These are phyloP conservation scores for Onchidella celtica DNA, from an alignment of 2,888 invertebrate genomes.

Conservation along the genomic window DNA sequence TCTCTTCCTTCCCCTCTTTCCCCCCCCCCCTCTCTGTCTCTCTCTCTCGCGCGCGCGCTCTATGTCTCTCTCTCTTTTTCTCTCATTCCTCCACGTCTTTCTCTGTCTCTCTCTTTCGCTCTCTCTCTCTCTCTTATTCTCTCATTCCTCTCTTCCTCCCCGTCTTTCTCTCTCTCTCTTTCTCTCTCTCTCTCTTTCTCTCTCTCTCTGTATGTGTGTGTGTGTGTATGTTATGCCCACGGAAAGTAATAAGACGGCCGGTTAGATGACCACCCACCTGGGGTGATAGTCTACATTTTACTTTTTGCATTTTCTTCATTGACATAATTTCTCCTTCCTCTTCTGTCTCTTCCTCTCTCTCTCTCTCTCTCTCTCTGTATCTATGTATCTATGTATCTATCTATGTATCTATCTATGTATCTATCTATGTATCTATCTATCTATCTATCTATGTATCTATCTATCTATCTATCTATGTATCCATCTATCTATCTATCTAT, in stretches of 20 bases:
- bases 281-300: too few species aligned
- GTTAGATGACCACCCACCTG: too few species aligned
- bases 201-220: not conserved
- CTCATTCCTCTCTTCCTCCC: not conserved
- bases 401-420: not conserved
- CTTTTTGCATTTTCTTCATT: not conserved
- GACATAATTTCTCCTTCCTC: not conserved
- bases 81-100: not conserved
- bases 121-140: not conserved
- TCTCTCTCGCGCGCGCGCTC: not conserved
- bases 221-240: too few species aligned
- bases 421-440: not conserved
- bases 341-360: not conserved
- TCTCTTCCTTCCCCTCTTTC: conserved; percentile 19
- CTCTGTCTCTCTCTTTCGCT: not conserved
- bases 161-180: not conserved
- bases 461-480: not conserved
- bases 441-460: not conserved
- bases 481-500: not conserved
- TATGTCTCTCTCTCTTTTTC: not conserved
- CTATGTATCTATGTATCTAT: not conserved
- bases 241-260: too few species aligned
- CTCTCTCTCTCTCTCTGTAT: not conserved
- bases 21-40: conserved; percentile 6
- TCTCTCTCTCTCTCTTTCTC: not conserved